A percentile compares a stretch with the other conserved stretches of the same genome.
Conservation (phyloP, 1,140 invertebrate species). For the Marisa cornuarietis region DNA sequence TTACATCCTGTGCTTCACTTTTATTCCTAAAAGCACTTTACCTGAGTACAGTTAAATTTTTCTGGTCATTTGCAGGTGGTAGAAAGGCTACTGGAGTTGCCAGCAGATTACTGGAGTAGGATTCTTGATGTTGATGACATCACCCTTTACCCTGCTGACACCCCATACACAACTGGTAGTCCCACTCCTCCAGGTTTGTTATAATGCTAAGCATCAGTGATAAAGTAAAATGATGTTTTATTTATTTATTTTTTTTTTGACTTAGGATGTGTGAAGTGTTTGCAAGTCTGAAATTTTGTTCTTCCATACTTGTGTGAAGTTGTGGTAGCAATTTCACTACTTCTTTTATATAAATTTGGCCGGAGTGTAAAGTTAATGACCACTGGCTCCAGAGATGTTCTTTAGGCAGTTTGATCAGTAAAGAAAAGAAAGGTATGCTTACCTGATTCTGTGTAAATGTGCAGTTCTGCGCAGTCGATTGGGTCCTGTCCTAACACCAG, state of each 20-base stretch:
- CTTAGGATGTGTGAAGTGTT: no score
- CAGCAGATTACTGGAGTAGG: constrained; percentile 75
- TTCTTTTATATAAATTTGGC: constrained; percentile 6
- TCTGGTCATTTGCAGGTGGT: constrained; percentile 69
- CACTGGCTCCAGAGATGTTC: not conserved
- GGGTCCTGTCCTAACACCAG: constrained; percentile 43
- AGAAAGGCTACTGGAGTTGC: constrained; percentile 74
- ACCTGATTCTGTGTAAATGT: not conserved
- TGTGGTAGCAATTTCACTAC: not conserved
- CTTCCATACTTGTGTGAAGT: no score
- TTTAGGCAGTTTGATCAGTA: not conserved
- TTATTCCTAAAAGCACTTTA: not conserved
- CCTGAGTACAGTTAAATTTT: constrained; percentile 6
- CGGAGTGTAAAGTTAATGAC: not conserved
- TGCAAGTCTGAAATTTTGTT: no score
- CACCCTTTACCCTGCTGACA: constrained; percentile 37
- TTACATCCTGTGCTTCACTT: not conserved
- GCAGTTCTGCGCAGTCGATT: constrained; percentile 38
- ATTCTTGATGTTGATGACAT: constrained; percentile 66
- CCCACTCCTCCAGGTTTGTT: constrained; percentile 1
- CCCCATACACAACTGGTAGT: constrained; percentile 34
- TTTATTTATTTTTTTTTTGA: no score
- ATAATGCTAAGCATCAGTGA: no score
- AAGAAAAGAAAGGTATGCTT: not conserved
- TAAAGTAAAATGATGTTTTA: no score